Evolutionary conservation across 2,888 invertebrate species (phyloP).

Genomic region (Caenorhabditis panamensis): DNA sequence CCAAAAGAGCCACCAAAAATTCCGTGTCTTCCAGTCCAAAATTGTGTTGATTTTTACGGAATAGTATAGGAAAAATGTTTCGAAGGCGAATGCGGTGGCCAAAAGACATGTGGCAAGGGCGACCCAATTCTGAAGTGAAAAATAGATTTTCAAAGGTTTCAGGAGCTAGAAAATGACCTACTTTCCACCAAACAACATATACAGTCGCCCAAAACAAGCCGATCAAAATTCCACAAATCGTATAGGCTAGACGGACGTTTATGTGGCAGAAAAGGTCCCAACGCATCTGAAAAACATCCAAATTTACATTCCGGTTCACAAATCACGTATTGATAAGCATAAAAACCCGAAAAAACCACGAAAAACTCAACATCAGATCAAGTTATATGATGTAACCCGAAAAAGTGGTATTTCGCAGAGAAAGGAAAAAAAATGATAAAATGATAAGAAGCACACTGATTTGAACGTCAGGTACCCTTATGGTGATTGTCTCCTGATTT

Average conservation of each 20-base stretch:
- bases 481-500: no score
- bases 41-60: constrained; percentile 40
- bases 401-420: constrained; percentile 13
- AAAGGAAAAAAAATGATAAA: constrained; percentile 18
- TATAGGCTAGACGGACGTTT: constrained; percentile 43
- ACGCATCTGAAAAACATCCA: constrained; percentile 11
- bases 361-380: constrained; percentile 52
- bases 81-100: constrained; percentile 45
- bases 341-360: background rate
- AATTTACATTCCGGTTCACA: no score
- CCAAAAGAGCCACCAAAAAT: constrained; percentile 38
- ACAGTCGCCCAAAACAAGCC: constrained; percentile 44
- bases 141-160: no score
- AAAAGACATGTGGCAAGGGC: constrained; percentile 45
- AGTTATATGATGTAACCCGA: constrained; percentile 50
- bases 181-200: constrained; percentile 46
- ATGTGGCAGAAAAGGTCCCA: constrained; percentile 44
- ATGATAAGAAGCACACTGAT: constrained; percentile 14
- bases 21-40: constrained; percentile 26
- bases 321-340: constrained; percentile 40
- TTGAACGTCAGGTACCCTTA: background rate
- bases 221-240: constrained; percentile 43
- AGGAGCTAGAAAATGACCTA: background rate
- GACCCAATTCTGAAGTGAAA: constrained; percentile 49
- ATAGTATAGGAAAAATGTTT: constrained; percentile 41